phyloP scores from a whole-genome alignment of 1,140 invertebrate species.

The Campoletis sonorensis region DNA sequence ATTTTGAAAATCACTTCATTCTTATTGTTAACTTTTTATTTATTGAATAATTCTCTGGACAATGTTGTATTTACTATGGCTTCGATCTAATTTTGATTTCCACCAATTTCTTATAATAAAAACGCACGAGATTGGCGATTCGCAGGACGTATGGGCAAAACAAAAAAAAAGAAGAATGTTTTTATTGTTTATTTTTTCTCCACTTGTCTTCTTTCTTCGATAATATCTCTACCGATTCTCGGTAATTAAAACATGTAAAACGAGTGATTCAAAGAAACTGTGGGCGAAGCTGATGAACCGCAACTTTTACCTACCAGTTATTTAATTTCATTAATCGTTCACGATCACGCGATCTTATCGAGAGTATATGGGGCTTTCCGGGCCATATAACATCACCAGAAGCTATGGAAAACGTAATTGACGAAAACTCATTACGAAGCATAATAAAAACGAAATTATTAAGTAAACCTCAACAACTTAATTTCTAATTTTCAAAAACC shows the following conservation, averaged over 20 bases:
- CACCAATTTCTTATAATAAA: not conserved
- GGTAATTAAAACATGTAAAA: slow-evolving; percentile 56
- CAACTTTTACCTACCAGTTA: slow-evolving; percentile 11
- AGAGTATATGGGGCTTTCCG: not conserved
- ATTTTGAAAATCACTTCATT: not conserved
- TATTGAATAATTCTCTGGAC: not conserved
- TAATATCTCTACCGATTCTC: slow-evolving; percentile 42
- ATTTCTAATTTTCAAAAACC: too few relatives aligned
- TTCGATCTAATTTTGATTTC: not conserved
- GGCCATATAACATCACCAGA: not conserved
- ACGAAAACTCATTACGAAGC: too few relatives aligned
- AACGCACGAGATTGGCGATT: not conserved
- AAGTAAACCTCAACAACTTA: too few relatives aligned
- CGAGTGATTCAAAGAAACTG: slow-evolving; percentile 51
- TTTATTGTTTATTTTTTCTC: not conserved
- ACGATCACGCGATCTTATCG: slow-evolving; percentile 61
- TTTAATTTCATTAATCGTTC: slow-evolving; percentile 59
- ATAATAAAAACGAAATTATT: too few relatives aligned
- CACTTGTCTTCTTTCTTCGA: not conserved
- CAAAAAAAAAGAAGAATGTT: not conserved
- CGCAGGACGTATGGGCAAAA: not conserved
- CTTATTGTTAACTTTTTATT: not conserved
- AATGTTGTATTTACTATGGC: not conserved
- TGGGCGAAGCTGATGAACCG: slow-evolving; percentile 1
- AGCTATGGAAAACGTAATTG: too few relatives aligned